Percentiles rank a stretch among this genome's conserved stretches.
Conservation (phyloP, 2,113 vertebrate genomes). For the Petrocephalus microphthalmus region DNA sequence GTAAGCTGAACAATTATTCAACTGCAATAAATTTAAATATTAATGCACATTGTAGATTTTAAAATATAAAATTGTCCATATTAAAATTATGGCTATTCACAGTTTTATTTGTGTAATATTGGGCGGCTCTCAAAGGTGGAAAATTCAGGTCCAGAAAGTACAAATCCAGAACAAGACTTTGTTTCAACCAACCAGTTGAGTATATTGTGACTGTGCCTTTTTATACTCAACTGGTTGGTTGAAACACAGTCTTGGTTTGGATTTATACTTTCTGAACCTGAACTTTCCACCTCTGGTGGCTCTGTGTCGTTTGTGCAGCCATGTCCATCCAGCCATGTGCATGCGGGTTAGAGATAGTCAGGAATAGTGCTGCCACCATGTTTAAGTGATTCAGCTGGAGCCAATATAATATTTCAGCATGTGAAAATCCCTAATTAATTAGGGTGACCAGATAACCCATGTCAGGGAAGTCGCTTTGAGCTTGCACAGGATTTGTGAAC, state of each 20-base stretch:
- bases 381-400: constrained; percentile 80
- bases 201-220: too few species aligned
- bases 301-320: constrained; percentile 79
- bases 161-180: too few species aligned
- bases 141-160: too few species aligned
- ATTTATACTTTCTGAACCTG: too few species aligned
- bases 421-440: not conserved
- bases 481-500: too few species aligned
- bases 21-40: not conserved
- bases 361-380: constrained; percentile 83
- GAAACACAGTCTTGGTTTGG: too few species aligned
- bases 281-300: too few species aligned
- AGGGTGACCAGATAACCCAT: too few species aligned
- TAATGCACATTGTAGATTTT: not conserved
- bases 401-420: constrained; percentile 1
- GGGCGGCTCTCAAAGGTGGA: too few species aligned
- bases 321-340: constrained; percentile 84
- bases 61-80: not conserved
- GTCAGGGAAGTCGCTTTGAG: too few species aligned
- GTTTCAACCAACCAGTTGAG: too few species aligned
- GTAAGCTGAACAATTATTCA: not conserved
- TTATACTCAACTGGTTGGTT: too few species aligned
- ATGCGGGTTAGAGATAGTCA: constrained; percentile 86
- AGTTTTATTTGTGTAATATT: not conserved
- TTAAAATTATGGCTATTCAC: not conserved